Percentiles rank a stretch among this genome's conserved stretches.
phyloP scores from a whole-genome alignment of 2,888 invertebrate genomes.

The Herminia tarsipennalis region DNA sequence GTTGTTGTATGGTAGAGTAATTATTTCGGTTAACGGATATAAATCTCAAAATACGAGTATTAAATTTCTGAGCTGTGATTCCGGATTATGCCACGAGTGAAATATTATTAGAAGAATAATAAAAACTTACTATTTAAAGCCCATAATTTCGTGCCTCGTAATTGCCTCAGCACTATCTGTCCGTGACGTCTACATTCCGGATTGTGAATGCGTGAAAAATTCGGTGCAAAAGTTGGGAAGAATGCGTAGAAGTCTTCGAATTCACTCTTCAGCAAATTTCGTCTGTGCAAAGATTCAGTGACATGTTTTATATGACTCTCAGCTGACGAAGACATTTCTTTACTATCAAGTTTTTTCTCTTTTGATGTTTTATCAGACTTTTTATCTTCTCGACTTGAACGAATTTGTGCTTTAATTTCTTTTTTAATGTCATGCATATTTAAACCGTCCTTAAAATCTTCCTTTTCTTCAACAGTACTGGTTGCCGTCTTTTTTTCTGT shows the following conservation, averaged over 20 bases:
- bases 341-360: conserved; percentile 45
- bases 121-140: conserved; percentile 88
- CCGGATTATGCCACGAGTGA: conserved; percentile 13
- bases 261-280: conserved; percentile 80
- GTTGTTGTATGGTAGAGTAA: conserved; percentile 42
- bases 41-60: conserved; percentile 33
- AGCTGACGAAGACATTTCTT: conserved; percentile 50
- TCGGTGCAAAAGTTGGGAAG: conserved; percentile 89
- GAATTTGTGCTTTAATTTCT: conserved; percentile 37
- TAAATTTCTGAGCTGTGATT: conserved; percentile 23
- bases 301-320: conserved; percentile 65
- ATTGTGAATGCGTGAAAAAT: conserved; percentile 87
- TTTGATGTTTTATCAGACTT: conserved; percentile 37
- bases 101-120: conserved; percentile 24
- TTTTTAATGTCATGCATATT: conserved; percentile 36
- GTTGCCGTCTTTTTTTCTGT: conserved; percentile 21
- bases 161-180: conserved; percentile 88
- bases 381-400: conserved; percentile 27
- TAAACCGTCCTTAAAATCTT: conserved; percentile 33
- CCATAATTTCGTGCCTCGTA: conserved; percentile 89
- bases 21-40: conserved; percentile 37
- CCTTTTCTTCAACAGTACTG: conserved; percentile 31
- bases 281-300: conserved; percentile 70
- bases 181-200: conserved; percentile 89
- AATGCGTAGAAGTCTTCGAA: conserved; percentile 87